Base-by-base conservation (phyloP, 2,113 vertebrate species). In the Narcine bancroftii region DNA sequence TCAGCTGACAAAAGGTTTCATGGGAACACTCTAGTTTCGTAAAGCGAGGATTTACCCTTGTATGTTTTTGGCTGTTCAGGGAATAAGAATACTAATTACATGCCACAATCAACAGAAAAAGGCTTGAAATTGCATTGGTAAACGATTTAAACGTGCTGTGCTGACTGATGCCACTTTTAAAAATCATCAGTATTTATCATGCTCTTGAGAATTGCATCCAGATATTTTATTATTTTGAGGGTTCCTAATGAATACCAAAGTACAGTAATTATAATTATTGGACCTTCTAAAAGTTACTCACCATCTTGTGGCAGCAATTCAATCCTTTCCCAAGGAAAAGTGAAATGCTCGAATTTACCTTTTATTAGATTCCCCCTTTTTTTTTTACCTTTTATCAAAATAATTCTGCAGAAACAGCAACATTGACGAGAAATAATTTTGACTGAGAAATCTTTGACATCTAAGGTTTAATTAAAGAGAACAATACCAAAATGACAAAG, bases 401-500 rank as follows among this genome's bases (percentile, higher is more conserved):
- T 75, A 75, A 39, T 75, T 75, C 36, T 39, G 72, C 13, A 75
- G 36, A 3, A 75, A 39, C 36, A 39, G 36, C 39, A 29, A 33
- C 19, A 50, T 56, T 13, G 50, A 50, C 29, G 24, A 36, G 2
- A 29, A 60, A 85, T 87, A 36, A 87, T 60, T 17, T 19, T 33
- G 50, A 87, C 53, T 87, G 33, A 87, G 53, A 33, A n/a, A 85
- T 15, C 3, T 85, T 85, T 50, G 36, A 10, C 9, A n/a, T 39
- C 21, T 9, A 69, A 69, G 15, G 60, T 42, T 69, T 45, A 45
- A 69, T 21, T 19, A 66, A 47, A 9, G 0, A 47, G 5, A 69
- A 47, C 39, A 83, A 26, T 97, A 99, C 98, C 99, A 99, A 96
- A 99, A 99, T 0, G 99, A 99, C 77, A 99, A 95, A 9, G 98